Conservation (phyloP, 2,888 invertebrate species). For the Notodonta ziczac region DNA sequence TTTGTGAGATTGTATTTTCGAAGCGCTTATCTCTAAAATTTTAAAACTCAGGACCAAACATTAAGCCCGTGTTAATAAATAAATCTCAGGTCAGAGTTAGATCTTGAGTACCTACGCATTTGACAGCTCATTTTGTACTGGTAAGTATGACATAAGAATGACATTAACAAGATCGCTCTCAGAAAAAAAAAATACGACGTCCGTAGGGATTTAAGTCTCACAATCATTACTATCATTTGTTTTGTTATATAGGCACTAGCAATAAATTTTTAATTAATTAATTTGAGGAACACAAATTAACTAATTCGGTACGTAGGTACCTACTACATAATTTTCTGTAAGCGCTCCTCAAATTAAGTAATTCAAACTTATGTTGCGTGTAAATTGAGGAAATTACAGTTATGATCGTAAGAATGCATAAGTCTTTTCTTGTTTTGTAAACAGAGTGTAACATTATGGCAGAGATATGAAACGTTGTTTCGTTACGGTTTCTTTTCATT, state of each 20-base stretch:
- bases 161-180: too few species aligned
- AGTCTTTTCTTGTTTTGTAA: background rate
- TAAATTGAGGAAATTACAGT: background rate
- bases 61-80: too few species aligned
- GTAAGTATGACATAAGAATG: too few species aligned
- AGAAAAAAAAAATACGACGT: too few species aligned
- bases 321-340: background rate
- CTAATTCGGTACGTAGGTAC: background rate
- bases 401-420: background rate
- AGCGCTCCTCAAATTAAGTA: background rate
- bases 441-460: background rate
- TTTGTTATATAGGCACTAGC: background rate
- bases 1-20: too few species aligned
- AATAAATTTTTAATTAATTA: conserved; percentile 11
- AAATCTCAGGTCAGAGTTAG: too few species aligned
- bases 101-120: too few species aligned
- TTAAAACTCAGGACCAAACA: too few species aligned
- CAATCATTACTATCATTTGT: background rate
- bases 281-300: background rate
- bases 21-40: too few species aligned
- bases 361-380: background rate
- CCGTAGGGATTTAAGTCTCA: background rate
- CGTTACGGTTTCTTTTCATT: background rate
- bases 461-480: background rate
- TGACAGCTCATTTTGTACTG: too few species aligned